Percentiles rank a stretch among this genome's conserved stretches.
Conservation (phyloP, 2,113 vertebrate genomes). For the Rhea pennata region DNA sequence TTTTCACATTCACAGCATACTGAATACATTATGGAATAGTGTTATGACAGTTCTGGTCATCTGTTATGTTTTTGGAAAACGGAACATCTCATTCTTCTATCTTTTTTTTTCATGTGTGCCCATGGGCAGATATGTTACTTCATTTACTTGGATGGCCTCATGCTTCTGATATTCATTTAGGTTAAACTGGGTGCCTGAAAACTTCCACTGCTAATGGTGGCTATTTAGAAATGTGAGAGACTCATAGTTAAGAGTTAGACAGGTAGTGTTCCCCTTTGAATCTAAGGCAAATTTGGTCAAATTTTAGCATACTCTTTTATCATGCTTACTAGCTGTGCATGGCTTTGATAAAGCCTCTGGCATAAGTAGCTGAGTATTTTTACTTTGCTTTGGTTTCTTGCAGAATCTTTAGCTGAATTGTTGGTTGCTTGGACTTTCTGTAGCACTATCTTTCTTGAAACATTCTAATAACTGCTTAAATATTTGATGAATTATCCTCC, state of each 20-base stretch:
- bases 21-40: conserved; percentile 5
- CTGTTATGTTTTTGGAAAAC: not conserved
- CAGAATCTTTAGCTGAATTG: conserved; percentile 17
- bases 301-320: not conserved
- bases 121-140: not conserved
- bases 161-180: not conserved
- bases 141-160: not conserved
- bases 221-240: conserved; percentile 22
- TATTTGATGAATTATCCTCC: not conserved
- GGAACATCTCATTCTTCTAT: not conserved
- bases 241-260: not conserved
- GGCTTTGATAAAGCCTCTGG: not conserved
- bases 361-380: not conserved
- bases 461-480: not conserved
- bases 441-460: not conserved
- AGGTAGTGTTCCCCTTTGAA: conserved; percentile 6
- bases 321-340: not conserved
- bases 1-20: not conserved
- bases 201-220: not conserved
- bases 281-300: not conserved
- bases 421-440: conserved; percentile 11
- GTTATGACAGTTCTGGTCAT: conserved; percentile 4
- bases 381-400: conserved; percentile 36
- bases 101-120: conserved; percentile 24
- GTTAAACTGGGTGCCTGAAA: conserved; percentile 20